Evolutionary conservation across 2,113 vertebrate genomes (phyloP).

Genomic region (zebrafish (Danio rerio)): GRCz12tu NC_133179.1:5933501-5934000

Average conservation of each 20-base stretch:
- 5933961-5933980: not conserved
- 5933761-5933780: not conserved
- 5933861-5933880: constrained; percentile 19
- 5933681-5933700: not conserved
- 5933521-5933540: not conserved
- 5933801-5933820: constrained; percentile 23
- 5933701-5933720: constrained; percentile 7
- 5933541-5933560: not conserved
- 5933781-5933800: constrained; percentile 44
- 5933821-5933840: constrained; percentile 15
- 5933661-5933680: not conserved
- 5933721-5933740: not conserved
- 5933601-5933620: not conserved
- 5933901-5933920: not conserved
- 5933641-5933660: constrained; percentile 10
- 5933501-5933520: too few species aligned
- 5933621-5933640: not conserved
- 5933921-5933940: constrained; percentile 6
- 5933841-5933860: constrained; percentile 4
- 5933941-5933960: not conserved
- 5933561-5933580: not conserved
- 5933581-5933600: constrained; percentile 7
- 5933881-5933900: not conserved
- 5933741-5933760: not conserved
- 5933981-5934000: constrained; percentile 11